Percentiles rank a stretch among this genome's conserved stretches.
These are phyloP conservation scores for Fopius arisanus DNA, from an alignment of 1,140 invertebrate species.

Conservation along the genomic window DNA sequence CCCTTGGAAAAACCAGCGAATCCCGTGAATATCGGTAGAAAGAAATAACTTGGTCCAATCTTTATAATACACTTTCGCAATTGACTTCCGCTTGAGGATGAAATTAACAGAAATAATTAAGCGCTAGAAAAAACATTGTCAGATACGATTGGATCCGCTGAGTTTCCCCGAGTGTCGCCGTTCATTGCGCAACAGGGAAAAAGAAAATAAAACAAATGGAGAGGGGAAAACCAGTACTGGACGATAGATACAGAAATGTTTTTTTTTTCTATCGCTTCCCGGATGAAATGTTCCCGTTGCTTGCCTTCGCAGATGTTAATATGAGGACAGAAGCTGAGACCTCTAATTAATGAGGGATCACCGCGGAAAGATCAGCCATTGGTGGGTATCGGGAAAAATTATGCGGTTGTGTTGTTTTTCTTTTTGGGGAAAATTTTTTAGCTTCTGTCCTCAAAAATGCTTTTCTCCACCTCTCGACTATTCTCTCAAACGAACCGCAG, in stretches of 20 bases:
- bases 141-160: background rate
- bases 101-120: background rate
- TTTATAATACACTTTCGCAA: background rate
- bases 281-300: background rate
- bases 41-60: background rate
- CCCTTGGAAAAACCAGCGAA: no score
- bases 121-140: background rate
- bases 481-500: slow-evolving; percentile 59
- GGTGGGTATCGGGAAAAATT: no score
- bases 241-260: background rate
- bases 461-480: background rate
- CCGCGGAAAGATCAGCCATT: background rate
- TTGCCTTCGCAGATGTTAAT: background rate
- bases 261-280: background rate
- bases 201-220: no score
- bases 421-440: background rate
- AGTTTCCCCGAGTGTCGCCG: background rate
- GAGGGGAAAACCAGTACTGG: background rate
- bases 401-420: no score
- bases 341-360: background rate
- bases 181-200: background rate
- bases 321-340: background rate
- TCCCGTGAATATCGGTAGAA: background rate
- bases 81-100: background rate
- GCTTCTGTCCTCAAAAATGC: background rate